Evolutionary conservation across 1,140 invertebrate genomes (phyloP).

Genomic region (Notospermus geniculatus): DNA sequence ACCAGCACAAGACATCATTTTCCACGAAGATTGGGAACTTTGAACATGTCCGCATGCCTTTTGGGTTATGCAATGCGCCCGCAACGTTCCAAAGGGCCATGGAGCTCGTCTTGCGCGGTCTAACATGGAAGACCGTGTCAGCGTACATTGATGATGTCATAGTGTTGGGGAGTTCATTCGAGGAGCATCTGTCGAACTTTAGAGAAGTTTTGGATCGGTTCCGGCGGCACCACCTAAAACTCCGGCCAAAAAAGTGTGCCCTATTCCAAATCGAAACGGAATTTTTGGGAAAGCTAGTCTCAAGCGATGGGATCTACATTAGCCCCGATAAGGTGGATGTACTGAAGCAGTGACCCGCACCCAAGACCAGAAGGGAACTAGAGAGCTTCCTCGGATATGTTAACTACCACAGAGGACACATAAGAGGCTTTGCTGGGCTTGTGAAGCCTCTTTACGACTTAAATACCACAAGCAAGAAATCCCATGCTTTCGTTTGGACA

Average conservation of each 20-base stretch:
- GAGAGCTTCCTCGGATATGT: constrained; percentile 27
- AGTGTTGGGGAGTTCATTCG: constrained; percentile 5
- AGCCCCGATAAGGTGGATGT: background rate
- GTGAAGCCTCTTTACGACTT: constrained; percentile 23
- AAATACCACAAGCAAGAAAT: background rate
- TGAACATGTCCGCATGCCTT: constrained; percentile 22
- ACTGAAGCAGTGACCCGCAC: background rate
- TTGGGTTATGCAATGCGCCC: constrained; percentile 28
- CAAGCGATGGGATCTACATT: background rate
- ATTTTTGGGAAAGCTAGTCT: background rate
- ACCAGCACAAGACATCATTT: constrained; percentile 48
- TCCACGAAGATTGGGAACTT: constrained; percentile 23
- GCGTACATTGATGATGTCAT: constrained; percentile 12
- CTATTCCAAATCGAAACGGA: background rate
- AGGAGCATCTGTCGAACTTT: constrained; percentile 12
- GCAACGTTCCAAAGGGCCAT: constrained; percentile 30
- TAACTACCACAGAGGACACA: constrained; percentile 21
- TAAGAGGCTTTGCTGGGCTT: constrained; percentile 23
- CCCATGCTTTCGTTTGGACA: too few species aligned
- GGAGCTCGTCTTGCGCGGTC: constrained; percentile 10
- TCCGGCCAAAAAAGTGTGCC: background rate
- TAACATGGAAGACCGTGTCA: constrained; percentile 15
- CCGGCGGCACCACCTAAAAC: background rate
- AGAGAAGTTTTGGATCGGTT: constrained; percentile 17
- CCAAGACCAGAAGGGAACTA: background rate